Evolutionary conservation across 2,113 vertebrate genomes (phyloP).

Genomic region (Aleadryas rufinucha): DNA sequence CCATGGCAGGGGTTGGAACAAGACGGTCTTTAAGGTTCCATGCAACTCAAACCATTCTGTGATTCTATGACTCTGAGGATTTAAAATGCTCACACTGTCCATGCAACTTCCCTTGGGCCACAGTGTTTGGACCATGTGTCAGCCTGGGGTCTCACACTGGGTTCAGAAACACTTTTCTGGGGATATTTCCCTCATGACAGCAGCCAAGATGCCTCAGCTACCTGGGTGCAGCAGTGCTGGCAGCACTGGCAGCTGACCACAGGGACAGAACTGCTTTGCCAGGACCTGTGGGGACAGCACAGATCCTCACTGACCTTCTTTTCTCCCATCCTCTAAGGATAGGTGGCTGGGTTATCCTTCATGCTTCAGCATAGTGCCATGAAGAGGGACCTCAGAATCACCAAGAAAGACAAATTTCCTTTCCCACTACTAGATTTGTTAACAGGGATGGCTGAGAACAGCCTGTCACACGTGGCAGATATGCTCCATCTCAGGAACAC

Average conservation of each 20-base stretch:
- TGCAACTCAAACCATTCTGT: background rate
- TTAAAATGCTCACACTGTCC: background rate
- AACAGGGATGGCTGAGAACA: background rate
- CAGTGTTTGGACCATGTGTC: background rate
- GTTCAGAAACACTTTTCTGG: background rate
- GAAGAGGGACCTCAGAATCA: background rate
- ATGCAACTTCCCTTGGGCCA: background rate
- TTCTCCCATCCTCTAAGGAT: background rate
- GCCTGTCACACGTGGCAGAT: accelerated
- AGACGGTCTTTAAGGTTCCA: background rate
- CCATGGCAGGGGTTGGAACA: background rate
- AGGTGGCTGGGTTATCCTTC: background rate
- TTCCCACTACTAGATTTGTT: background rate
- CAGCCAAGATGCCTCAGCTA: background rate
- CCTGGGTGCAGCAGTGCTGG: background rate
- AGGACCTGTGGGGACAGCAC: background rate
- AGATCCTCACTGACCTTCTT: background rate
- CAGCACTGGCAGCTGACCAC: background rate
- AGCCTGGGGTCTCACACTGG: background rate
- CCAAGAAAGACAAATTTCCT: background rate
- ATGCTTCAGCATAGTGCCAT: background rate
- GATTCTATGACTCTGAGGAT: background rate
- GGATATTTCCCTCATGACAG: background rate
- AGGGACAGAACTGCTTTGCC: background rate
- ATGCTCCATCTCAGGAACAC: background rate